These are phyloP conservation scores for Helicolenus hilgendorfi DNA, from an alignment of 2,797 vertebrate species.

Conservation along the genomic window DNA sequence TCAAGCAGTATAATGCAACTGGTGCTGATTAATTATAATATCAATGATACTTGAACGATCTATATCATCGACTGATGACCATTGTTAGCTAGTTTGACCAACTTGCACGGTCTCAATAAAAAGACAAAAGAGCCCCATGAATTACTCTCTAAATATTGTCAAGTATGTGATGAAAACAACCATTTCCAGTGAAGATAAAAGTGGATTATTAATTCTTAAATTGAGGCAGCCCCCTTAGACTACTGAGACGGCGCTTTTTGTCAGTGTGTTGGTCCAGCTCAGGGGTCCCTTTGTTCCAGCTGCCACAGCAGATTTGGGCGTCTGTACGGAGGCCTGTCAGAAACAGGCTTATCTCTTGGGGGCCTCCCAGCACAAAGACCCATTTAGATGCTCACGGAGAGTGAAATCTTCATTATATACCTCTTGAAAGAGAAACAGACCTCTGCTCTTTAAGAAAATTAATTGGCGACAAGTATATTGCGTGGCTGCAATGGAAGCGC, in stretches of 20 bases:
- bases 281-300: slow-evolving; percentile 85
- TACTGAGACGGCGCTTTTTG: slow-evolving; percentile 67
- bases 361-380: slow-evolving; percentile 86
- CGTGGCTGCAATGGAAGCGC: slow-evolving; percentile 12
- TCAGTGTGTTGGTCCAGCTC: slow-evolving; percentile 67
- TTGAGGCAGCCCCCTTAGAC: slow-evolving; percentile 53
- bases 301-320: slow-evolving; percentile 87
- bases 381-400: slow-evolving; percentile 82
- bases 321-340: slow-evolving; percentile 87
- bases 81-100: not conserved
- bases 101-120: not conserved
- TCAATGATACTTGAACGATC: not conserved
- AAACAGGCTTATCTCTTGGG: slow-evolving; percentile 89
- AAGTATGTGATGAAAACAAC: slow-evolving; percentile 19
- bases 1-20: not conserved
- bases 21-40: not conserved
- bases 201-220: slow-evolving; percentile 68
- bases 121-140: not conserved
- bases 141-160: not conserved
- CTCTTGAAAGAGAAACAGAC: slow-evolving; percentile 74
- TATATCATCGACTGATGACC: not conserved
- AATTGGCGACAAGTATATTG: slow-evolving; percentile 67
- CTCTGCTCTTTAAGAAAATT: slow-evolving; percentile 70
- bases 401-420: slow-evolving; percentile 89
- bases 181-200: slow-evolving; percentile 23